Evolutionary conservation across 1,140 invertebrate species (phyloP).

Genomic region (Anthonomus grandis): DNA sequence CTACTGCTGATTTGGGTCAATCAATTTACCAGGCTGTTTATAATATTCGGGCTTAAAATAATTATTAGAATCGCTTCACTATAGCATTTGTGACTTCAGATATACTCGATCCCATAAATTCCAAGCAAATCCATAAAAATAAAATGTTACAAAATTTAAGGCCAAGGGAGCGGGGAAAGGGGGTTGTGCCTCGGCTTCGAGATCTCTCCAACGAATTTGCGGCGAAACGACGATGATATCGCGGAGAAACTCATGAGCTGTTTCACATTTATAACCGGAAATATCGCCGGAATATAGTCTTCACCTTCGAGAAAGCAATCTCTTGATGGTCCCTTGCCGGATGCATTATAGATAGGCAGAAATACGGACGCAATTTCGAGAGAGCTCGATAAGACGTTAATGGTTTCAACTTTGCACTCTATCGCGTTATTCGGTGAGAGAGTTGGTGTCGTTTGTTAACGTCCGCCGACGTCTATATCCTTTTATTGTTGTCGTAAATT

Average conservation of each 20-base stretch:
- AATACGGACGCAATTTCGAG: constrained; percentile 46
- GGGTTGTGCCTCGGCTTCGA: constrained; percentile 19
- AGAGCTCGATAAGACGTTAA: constrained; percentile 49
- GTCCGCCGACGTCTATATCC: constrained; percentile 30
- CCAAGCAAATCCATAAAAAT: constrained; percentile 19
- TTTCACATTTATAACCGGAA: constrained; percentile 25
- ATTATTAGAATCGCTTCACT: too few relatives aligned
- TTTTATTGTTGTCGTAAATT: too few relatives aligned
- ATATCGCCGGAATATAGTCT: constrained; percentile 31
- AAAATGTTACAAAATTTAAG: constrained; percentile 32
- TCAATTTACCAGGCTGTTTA: too few relatives aligned
- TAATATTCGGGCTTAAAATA: too few relatives aligned
- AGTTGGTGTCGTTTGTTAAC: constrained; percentile 24
- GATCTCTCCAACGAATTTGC: constrained; percentile 29
- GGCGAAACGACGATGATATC: constrained; percentile 33
- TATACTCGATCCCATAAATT: background rate
- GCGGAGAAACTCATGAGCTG: constrained; percentile 31
- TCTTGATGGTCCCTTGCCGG: constrained; percentile 38
- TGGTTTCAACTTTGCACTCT: constrained; percentile 50
- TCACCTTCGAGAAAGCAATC: constrained; percentile 40
- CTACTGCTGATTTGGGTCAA: too few relatives aligned
- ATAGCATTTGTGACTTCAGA: too few relatives aligned
- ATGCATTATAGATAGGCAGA: constrained; percentile 49
- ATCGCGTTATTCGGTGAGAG: constrained; percentile 36
- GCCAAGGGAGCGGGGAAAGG: too few relatives aligned